These are phyloP conservation scores for Andrena cerasifolii DNA, from an alignment of 1,140 invertebrate species.

Conservation along the genomic window DNA sequence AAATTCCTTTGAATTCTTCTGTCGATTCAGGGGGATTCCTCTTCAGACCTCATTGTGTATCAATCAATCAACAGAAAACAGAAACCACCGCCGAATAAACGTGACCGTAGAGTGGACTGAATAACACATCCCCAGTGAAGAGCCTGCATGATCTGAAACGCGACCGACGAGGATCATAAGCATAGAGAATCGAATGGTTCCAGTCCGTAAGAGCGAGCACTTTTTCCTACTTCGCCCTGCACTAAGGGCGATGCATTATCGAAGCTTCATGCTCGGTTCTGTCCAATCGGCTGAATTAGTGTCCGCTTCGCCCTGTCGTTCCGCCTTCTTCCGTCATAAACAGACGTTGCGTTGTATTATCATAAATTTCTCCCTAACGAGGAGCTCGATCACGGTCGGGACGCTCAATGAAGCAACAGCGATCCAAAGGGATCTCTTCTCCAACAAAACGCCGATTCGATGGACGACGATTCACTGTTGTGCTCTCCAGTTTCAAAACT, in stretches of 20 bases:
- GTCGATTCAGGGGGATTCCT: too few species aligned
- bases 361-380: conserved; percentile 35
- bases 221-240: neutral
- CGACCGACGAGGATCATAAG: neutral
- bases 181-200: conserved; percentile 2
- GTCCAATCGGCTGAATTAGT: neutral
- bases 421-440: neutral
- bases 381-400: conserved; percentile 2
- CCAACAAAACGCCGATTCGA: conserved; percentile 19
- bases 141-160: neutral
- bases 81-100: neutral
- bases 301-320: neutral
- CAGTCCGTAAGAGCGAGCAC: neutral
- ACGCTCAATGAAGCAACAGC: neutral
- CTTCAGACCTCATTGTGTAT: too few species aligned
- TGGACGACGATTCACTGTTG: conserved; percentile 7
- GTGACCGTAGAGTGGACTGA: neutral
- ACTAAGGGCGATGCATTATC: conserved; percentile 1
- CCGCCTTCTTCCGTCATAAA: conserved; percentile 25
- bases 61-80: too few species aligned
- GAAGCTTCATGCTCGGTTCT: neutral
- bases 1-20: too few species aligned
- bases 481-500: neutral
- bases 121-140: neutral
- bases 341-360: conserved; percentile 19